phyloP scores from a whole-genome alignment of 2,113 vertebrate genomes.

The Microtus montanus region DNA sequence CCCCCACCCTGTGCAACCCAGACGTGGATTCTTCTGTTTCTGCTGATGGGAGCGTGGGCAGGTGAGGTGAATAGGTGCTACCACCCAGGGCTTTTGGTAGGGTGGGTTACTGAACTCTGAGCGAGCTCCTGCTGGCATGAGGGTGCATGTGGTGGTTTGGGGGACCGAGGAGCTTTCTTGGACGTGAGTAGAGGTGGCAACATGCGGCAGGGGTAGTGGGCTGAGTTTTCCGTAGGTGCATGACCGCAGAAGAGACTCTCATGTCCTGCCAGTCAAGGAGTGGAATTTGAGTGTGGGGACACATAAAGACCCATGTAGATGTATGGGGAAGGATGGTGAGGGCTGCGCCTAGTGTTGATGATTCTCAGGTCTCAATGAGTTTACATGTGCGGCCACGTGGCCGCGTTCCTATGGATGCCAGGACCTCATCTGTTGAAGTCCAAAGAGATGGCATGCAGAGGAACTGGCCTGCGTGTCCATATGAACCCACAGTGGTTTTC shows the following conservation, averaged over 20 bases:
- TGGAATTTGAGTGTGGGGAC: background rate
- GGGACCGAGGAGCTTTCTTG: background rate
- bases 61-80: slow-evolving; percentile 45
- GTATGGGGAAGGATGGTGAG: background rate
- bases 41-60: slow-evolving; percentile 56
- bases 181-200: background rate
- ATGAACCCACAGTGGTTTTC: slow-evolving; percentile 7
- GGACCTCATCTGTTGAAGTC: background rate
- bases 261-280: background rate
- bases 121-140: too few species aligned
- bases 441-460: background rate
- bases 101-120: background rate
- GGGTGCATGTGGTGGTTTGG: background rate
- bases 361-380: background rate
- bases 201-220: background rate
- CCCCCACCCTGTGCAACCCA: background rate
- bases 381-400: rapidly evolving
- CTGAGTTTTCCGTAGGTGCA: background rate
- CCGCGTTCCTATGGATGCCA: background rate
- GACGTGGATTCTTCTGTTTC: slow-evolving; percentile 27
- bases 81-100: too few species aligned
- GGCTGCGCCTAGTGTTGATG: background rate
- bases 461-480: background rate
- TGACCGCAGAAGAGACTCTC: background rate
- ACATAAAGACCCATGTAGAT: background rate